Evolutionary conservation across 2,113 vertebrate genomes (phyloP).

Genomic region (Blennius ocellaris): DNA sequence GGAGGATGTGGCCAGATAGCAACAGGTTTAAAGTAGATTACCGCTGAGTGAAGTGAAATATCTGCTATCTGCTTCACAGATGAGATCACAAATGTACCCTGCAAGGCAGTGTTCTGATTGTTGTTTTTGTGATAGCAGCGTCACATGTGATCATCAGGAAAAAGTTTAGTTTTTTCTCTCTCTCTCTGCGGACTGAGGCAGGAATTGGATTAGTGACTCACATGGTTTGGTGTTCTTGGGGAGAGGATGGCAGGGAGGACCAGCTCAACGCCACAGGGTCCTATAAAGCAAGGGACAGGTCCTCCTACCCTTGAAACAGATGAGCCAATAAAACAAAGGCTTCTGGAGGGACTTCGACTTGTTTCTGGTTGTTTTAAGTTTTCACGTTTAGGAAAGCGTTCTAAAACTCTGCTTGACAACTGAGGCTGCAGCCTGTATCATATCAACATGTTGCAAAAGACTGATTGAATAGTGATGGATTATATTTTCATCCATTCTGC

Average conservation of each 20-base stretch:
- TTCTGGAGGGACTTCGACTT: too few species aligned
- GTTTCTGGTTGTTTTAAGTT: background rate
- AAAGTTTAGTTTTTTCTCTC: background rate
- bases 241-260: background rate
- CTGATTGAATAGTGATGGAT: too few species aligned
- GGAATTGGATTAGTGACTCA: background rate
- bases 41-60: background rate
- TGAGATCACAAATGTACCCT: background rate
- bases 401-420: background rate
- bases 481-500: too few species aligned
- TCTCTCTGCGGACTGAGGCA: conserved; percentile 8
- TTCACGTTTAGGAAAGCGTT: background rate
- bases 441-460: too few species aligned
- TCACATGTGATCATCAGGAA: conserved; percentile 16
- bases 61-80: background rate
- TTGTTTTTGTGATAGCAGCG: background rate
- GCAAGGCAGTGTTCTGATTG: background rate
- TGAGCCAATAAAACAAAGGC: background rate
- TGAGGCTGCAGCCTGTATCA: too few species aligned
- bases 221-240: background rate
- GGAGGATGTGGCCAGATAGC: conserved; percentile 2
- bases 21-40: conserved; percentile 10
- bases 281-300: background rate
- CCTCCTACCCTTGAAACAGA: background rate
- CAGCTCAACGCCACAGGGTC: background rate